Evolutionary conservation across 2,888 invertebrate genomes (phyloP), one percentile per base, ranked within the genome.

Genomic region (Gastrophysa polygoni): DNA sequence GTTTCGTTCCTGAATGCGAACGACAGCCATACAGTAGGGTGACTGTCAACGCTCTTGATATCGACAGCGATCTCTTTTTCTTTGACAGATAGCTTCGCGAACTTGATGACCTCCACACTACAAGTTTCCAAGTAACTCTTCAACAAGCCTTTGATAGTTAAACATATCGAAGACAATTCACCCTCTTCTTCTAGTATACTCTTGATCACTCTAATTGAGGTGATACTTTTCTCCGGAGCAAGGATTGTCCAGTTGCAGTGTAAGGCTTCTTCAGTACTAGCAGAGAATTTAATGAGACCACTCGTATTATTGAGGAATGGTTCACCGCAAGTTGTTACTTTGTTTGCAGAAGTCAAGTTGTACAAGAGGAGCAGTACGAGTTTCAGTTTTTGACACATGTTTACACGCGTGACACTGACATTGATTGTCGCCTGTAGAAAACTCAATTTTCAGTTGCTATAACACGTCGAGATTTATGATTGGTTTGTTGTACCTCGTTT

Each of bases 241-340:
- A 52, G n/a, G 32, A 67, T 63, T 16, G 56, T 59, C 67, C 63
- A 67, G 10, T 24, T 44, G 24, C 67, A 64, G 5, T 48, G 47
- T 24, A 56, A 38, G n/a, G 56, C 48, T 34, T 54, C 32, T 17
- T 56, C 20, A n/a, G 28, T 32, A 38, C 56, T 14, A 16, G 28
- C 18, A 14, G 61, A 51, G 16, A 48, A 61, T 51, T 59, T 64
- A 56, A 67, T 64, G 10, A 52, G 52, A 46, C 63, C 59, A 17
- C 52, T 51, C 24, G 34, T 24, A 28, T 43, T 50, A 14, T 49
- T 20, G 24, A 63, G 47, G 1, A 46, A 20, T 58, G 48, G 20
- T 18, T 46, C 38, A 14, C 61, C 63, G 44, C 63, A 67, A 21
- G 24, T 32, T 51, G 46, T 16, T 24, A 21, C 28, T 32, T 38